These are phyloP conservation scores for Bettongia penicillata DNA, from an alignment of 2,113 vertebrate species.

Conservation along the genomic window DNA sequence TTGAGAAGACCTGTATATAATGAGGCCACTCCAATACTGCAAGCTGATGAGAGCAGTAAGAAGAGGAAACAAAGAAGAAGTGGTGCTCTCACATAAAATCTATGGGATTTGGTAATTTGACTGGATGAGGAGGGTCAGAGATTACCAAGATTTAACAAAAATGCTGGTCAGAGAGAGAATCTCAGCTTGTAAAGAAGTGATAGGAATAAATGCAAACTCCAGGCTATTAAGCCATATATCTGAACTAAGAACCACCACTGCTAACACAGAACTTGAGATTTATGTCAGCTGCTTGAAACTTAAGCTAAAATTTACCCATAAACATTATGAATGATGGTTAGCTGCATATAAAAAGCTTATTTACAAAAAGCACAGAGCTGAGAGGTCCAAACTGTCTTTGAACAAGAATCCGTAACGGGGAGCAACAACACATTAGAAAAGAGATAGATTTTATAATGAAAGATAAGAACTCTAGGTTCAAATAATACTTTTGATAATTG, in stretches of 20 bases:
- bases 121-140: neutral
- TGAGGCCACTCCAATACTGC: neutral
- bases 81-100: neutral
- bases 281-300: neutral
- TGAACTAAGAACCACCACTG: neutral
- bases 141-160: neutral
- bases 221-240: neutral
- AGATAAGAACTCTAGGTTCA: neutral
- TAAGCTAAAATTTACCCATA: too few relatives aligned
- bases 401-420: too few relatives aligned
- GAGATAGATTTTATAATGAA: too few relatives aligned
- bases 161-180: neutral
- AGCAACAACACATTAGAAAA: too few relatives aligned
- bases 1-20: neutral
- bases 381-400: too few relatives aligned
- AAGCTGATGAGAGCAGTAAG: neutral
- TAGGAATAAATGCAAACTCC: neutral
- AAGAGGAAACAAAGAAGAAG: neutral
- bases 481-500: neutral
- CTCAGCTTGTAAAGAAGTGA: neutral
- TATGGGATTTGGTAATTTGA: neutral
- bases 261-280: neutral
- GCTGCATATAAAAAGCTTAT: neutral
- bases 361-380: neutral
- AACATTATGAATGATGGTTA: neutral